Evolutionary conservation across 2,113 vertebrate species (phyloP), one percentile per base, ranked within the genome.

Genomic region (Noturus placidus): DNA sequence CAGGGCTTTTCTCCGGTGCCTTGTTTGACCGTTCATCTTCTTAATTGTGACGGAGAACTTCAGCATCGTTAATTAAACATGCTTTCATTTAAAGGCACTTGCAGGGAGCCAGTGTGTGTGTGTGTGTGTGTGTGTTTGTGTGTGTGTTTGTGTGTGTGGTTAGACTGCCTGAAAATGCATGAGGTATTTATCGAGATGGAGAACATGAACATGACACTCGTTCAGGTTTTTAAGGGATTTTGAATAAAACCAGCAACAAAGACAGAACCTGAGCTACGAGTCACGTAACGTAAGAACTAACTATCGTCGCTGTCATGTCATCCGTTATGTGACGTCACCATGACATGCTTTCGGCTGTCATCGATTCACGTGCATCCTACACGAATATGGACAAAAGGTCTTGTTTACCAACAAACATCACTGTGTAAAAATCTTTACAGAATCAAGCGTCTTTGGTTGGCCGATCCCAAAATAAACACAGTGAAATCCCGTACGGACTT

Each of bases 41-140:
- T 96, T 97, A 97, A 98, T 97, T 96, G 97, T 97, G 97, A 97
- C 97, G 97, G 97, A 97, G 97, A 95, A 95, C 96, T 96, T 97
- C 96, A 96, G 96, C 97, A 96, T 97, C 97, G 97, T 99, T 98
- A 98, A 98, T 98, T 97, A 97, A 98, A 97, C 97, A 96, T 96
- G 93, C 92, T 95, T 95, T 95, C 92, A 94, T 95, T 95, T 94
- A 91, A 72, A 86, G 89, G 88, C 86, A 90, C 93, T 95, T 65
- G 67, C 92, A 89, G 92, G 93, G 93, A 91, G 87, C 33, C 27
- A 56, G 50, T 35, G 20, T 54, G 65, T 25, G 65, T 57, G 46
- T 84, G 83, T 70, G 83, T 72, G n/a, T 54, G 82, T 83, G 82
- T 83, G 82, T 83, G 82, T 83, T 61, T 72, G n/a, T 54, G 82